Evolutionary conservation across 2,888 invertebrate genomes (phyloP), one percentile per base, ranked within the genome.

Genomic region (Agrotis exclamationis): DNA sequence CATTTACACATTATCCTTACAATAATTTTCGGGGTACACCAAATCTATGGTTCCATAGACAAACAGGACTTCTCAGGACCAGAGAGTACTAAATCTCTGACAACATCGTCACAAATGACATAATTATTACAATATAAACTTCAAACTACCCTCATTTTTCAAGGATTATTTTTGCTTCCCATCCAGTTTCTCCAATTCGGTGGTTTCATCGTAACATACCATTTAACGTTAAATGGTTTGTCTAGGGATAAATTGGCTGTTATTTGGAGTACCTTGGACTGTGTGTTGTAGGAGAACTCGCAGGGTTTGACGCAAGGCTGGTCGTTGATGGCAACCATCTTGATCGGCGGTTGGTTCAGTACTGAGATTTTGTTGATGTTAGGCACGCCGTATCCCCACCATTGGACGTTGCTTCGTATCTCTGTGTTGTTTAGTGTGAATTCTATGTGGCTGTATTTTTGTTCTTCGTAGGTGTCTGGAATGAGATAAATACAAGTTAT

Each of bases 381-480:
- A 0, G 96, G 96, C 1, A 96, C 95, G 0, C 96, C 96, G 71
- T 88, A 93, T 0, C 96, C 96, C 96, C 96, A 96, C 96, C 96
- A 96, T 16, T 88, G 82, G 0, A 95, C 89, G 2, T 72, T 80
- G 81, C 93, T 95, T 2, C 75, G 85, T 0, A 95, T 70, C 39
- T 91, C 90, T 1, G 91, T 91, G 51, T 90, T 80, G 58, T 90
- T 88, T 24, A 93, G 84, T 0, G 82, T 85, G 89, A 97, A 97
- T 50, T 94, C 92, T 28, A 97, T 93, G 82, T 96, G 93, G 63
- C 96, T 96, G 91, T 97, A 97, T 79, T 96, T 96, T 70, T 96
- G 96, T 83, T 97, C 97, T 88, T 97, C 96, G 82, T 96, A 96
- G 50, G 96, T 96, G 86, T 97, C 97, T 97, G 93, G 85, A 93